These are phyloP conservation scores for Penaeus indicus DNA, from an alignment of 1,140 invertebrate genomes.

Conservation along the genomic window DNA sequence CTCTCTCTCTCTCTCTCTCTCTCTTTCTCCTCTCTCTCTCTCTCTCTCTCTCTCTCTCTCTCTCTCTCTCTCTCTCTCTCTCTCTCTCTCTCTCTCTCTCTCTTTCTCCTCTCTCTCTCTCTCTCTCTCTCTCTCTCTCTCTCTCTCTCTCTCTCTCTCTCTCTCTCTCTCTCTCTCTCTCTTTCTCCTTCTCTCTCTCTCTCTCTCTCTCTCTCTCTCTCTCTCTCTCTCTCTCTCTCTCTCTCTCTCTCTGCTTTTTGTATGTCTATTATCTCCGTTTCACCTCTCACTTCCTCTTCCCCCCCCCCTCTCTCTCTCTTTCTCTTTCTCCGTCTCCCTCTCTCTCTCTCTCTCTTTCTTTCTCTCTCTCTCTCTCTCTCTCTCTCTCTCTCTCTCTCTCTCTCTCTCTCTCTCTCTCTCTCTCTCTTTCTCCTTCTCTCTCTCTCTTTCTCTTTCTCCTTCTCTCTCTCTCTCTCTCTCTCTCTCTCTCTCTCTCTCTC, in stretches of 20 bases:
- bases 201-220: neutral
- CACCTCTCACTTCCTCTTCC: neutral
- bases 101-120: too few species aligned
- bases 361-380: slow-evolving; percentile 18
- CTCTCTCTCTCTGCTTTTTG: neutral
- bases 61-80: too few species aligned
- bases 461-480: slow-evolving; percentile 32
- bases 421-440: slow-evolving; percentile 32
- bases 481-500: neutral
- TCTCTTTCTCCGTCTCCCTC: neutral
- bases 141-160: too few species aligned
- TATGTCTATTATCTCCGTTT: neutral
- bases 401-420: slow-evolving; percentile 35
- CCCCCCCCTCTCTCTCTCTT: neutral
- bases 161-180: too few species aligned
- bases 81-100: too few species aligned
- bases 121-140: too few species aligned
- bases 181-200: neutral
- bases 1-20: too few species aligned
- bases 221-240: neutral
- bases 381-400: slow-evolving; percentile 30
- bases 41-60: too few species aligned
- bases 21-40: too few species aligned
- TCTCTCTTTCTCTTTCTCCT: slow-evolving; percentile 24
- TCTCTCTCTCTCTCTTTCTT: slow-evolving; percentile 5